Evolutionary conservation across 2,797 vertebrate species (phyloP).

Genomic region (Acrocephalus scirpaceus): DNA sequence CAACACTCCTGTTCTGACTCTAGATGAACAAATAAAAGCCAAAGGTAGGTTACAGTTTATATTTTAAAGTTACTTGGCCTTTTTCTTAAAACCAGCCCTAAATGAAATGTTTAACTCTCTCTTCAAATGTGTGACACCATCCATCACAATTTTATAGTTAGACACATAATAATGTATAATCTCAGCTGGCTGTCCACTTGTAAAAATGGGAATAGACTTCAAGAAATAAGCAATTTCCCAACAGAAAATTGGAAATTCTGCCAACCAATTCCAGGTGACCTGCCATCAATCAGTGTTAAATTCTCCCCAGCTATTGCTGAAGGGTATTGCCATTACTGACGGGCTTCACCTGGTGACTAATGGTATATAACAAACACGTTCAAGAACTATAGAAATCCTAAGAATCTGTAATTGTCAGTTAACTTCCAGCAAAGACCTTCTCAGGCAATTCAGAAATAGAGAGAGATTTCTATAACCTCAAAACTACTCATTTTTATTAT

Average conservation of each 20-base stretch:
- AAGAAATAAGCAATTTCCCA: conserved; percentile 99
- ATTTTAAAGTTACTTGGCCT: conserved; percentile 72
- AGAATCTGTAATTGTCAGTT: conserved; percentile 83
- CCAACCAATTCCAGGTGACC: conserved; percentile 91
- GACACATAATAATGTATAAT: conserved; percentile 93
- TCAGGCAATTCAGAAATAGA: conserved; percentile 71
- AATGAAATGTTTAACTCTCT: conserved; percentile 83
- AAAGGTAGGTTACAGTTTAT: conserved; percentile 46
- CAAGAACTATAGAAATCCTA: conserved; percentile 79
- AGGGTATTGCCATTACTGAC: conserved; percentile 83
- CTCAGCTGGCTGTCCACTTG: conserved; percentile 86
- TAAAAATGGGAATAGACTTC: conserved; percentile 96
- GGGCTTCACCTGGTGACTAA: conserved; percentile 89
- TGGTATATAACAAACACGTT: conserved; percentile 85
- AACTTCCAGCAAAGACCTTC: conserved; percentile 76
- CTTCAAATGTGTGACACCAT: conserved; percentile 85
- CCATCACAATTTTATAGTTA: conserved; percentile 91
- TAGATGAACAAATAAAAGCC: conserved; percentile 27
- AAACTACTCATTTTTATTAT: conserved; percentile 60
- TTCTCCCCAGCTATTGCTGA: conserved; percentile 83
- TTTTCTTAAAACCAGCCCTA: conserved; percentile 68
- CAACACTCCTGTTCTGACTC: neutral
- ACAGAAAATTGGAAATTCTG: conserved; percentile 96
- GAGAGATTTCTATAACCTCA: conserved; percentile 70
- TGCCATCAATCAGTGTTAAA: conserved; percentile 96